phyloP scores from a whole-genome alignment of 2,888 invertebrate species.

The Cryptocephalus primarius region DNA sequence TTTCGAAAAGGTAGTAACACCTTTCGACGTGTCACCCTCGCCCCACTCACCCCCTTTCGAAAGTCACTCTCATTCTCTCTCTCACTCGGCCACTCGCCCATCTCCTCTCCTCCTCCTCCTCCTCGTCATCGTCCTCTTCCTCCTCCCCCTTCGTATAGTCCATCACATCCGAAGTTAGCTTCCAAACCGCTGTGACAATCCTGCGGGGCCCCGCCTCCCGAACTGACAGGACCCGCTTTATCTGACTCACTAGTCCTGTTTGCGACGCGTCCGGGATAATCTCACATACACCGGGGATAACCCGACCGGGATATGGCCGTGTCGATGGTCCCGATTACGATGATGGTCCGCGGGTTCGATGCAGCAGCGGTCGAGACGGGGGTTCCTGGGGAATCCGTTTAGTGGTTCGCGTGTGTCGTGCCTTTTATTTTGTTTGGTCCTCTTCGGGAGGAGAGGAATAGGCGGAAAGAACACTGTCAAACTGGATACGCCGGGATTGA shows the following conservation, averaged over 20 bases:
- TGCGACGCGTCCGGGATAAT: slow-evolving; percentile 27
- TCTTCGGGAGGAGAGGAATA: too few species aligned
- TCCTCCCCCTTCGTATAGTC: slow-evolving; percentile 5
- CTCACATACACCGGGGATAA: too few species aligned
- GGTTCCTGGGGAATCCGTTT: too few species aligned
- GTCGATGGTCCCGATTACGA: too few species aligned
- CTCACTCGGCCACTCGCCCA: not conserved
- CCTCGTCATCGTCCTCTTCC: too few species aligned
- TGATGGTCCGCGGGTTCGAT: too few species aligned
- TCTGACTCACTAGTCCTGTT: slow-evolving; percentile 35
- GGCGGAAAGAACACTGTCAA: slow-evolving; percentile 31
- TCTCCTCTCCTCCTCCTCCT: not conserved
- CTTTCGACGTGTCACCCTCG: not conserved
- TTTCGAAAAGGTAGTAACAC: not conserved
- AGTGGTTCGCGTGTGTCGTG: too few species aligned
- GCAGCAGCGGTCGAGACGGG: too few species aligned
- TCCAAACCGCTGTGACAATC: slow-evolving; percentile 38
- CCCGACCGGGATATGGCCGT: too few species aligned
- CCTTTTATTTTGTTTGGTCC: too few species aligned
- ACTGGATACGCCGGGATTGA: slow-evolving; percentile 57
- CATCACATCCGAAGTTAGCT: slow-evolving; percentile 32
- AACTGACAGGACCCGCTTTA: slow-evolving; percentile 31
- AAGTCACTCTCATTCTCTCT: not conserved
- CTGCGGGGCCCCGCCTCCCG: slow-evolving; percentile 28
- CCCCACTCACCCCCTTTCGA: too few species aligned